Evolutionary conservation across 2,113 vertebrate species (phyloP).

Genomic region (Chelonoidis abingdonii): DNA sequence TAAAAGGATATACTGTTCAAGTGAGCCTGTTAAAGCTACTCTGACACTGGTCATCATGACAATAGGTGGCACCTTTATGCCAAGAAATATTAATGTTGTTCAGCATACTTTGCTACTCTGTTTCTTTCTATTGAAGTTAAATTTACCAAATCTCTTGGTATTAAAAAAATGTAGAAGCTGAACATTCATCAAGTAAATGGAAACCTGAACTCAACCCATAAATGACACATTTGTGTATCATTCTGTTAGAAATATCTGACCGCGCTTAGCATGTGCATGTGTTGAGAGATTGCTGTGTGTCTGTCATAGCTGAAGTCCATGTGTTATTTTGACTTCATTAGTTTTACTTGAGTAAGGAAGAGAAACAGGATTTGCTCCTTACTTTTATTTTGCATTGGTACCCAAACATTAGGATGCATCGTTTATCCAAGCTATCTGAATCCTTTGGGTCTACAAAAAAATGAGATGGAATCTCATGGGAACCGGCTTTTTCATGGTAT

Average conservation of each 20-base stretch:
- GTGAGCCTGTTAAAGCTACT: background rate
- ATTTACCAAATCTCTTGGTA: background rate
- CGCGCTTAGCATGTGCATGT: background rate
- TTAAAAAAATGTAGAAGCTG: background rate
- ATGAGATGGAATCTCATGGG: background rate
- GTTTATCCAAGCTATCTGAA: background rate
- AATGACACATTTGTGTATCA: background rate
- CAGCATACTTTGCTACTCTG: background rate
- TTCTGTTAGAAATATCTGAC: background rate
- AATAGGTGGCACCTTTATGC: slow-evolving; percentile 68
- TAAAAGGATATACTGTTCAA: background rate
- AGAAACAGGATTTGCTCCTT: background rate
- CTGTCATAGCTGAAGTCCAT: background rate
- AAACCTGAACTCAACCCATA: background rate
- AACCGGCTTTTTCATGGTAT: slow-evolving; percentile 6
- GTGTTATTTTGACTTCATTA: background rate
- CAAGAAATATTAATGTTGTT: slow-evolving; percentile 32
- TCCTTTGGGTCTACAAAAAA: background rate
- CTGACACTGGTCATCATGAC: background rate
- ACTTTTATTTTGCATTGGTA: background rate
- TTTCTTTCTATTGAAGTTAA: background rate
- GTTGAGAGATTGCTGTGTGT: background rate
- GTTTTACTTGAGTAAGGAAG: background rate
- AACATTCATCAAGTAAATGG: background rate
- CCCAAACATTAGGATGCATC: background rate